These are phyloP conservation scores for Operophtera brumata DNA, from an alignment of 2,888 invertebrate genomes.

Conservation along the genomic window DNA sequence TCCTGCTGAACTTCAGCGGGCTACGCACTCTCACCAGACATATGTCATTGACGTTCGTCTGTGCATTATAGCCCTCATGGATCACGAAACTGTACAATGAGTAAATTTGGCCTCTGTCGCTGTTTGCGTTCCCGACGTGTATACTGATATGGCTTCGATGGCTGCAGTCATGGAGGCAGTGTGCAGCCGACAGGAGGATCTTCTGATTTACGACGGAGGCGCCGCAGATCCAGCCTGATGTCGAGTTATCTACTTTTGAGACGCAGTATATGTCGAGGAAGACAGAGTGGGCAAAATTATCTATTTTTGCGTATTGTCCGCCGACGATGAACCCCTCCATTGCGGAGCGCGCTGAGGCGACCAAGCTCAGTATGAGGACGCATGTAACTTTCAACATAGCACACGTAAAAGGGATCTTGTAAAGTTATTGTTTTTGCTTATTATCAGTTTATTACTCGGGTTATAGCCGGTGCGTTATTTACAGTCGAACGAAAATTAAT, in stretches of 20 bases:
- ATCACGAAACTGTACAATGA: slow-evolving; percentile 20
- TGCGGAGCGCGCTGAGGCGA: slow-evolving; percentile 3
- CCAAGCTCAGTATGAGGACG: slow-evolving; percentile 1
- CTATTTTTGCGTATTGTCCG: slow-evolving; percentile 19
- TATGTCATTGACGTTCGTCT: slow-evolving; percentile 34
- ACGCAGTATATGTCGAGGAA: slow-evolving; percentile 23
- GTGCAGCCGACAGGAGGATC: slow-evolving; percentile 18
- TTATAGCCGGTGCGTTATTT: slow-evolving; percentile 4
- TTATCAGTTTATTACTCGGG: slow-evolving; percentile 7
- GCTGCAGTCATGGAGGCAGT: slow-evolving; percentile 8
- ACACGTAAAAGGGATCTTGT: not conserved
- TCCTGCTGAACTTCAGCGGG: slow-evolving; percentile 23
- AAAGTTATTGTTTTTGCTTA: not conserved
- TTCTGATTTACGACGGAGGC: slow-evolving; percentile 34
- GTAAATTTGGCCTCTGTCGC: not conserved
- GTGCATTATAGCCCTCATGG: slow-evolving; percentile 34
- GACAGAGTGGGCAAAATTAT: slow-evolving; percentile 27
- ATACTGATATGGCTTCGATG: not conserved
- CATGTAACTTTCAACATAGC: slow-evolving; percentile 9
- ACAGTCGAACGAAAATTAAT: slow-evolving; percentile 8
- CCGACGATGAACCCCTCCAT: slow-evolving; percentile 31
- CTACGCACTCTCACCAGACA: slow-evolving; percentile 25
- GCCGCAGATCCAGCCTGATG: slow-evolving; percentile 27
- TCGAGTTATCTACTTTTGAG: not conserved
- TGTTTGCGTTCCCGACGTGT: not conserved